Percentiles rank a stretch among this genome's conserved stretches.
phyloP scores from a whole-genome alignment of 2,888 invertebrate species.

The Beris morrisii region DNA sequence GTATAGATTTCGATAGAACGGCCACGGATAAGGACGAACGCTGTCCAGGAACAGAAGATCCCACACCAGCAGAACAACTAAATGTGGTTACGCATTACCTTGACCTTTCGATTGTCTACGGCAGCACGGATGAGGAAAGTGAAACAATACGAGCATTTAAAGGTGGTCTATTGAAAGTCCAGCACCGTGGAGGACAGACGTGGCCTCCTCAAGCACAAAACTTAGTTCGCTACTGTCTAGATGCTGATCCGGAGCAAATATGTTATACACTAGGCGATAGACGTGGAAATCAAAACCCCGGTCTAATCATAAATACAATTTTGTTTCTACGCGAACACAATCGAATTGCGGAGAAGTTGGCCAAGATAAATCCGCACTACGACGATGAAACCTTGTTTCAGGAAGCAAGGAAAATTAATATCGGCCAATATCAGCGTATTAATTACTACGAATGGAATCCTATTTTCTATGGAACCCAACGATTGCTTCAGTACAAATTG shows the following conservation, averaged over 20 bases:
- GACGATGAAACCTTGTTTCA: conserved; percentile 59
- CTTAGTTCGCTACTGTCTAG: conserved; percentile 51
- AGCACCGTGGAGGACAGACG: conserved; percentile 64
- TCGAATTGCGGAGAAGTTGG: conserved; percentile 55
- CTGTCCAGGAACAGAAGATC: conserved; percentile 58
- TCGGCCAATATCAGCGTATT: conserved; percentile 59
- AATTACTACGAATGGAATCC: conserved; percentile 61
- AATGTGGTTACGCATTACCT: conserved; percentile 54
- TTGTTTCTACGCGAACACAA: conserved; percentile 59
- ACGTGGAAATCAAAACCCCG: conserved; percentile 58
- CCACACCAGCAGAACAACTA: conserved; percentile 68
- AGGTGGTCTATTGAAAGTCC: conserved; percentile 69
- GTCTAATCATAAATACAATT: conserved; percentile 57
- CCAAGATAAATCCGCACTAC: conserved; percentile 59
- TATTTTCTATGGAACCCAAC: conserved; percentile 55
- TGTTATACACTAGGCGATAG: conserved; percentile 72
- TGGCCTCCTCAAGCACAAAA: conserved; percentile 73
- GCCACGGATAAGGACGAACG: conserved; percentile 65
- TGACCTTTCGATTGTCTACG: conserved; percentile 80
- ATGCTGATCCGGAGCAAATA: conserved; percentile 57
- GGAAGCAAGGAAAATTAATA: conserved; percentile 58
- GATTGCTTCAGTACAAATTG: conserved; percentile 54
- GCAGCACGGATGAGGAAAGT: conserved; percentile 68
- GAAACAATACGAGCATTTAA: conserved; percentile 66
- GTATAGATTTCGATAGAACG: conserved; percentile 67